Evolutionary conservation across 2,888 invertebrate genomes (phyloP).

Genomic region (Maniola hyperantus): DNA sequence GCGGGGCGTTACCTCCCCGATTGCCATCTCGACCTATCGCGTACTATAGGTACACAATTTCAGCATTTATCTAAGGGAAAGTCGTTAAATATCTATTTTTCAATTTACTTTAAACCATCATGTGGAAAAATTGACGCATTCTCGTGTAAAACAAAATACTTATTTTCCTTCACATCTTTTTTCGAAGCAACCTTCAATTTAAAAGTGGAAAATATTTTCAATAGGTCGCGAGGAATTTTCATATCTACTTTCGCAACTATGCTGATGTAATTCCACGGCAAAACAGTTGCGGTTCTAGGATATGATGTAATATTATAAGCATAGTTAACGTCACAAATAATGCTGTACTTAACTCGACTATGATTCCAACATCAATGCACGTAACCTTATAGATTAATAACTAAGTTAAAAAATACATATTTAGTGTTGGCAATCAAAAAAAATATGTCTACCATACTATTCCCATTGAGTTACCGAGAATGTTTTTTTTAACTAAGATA

Average conservation of each 20-base stretch:
- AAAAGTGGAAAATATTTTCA: slow-evolving; percentile 51
- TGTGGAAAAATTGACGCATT: slow-evolving; percentile 45
- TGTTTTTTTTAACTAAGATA: too few relatives aligned
- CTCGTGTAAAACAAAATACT: slow-evolving; percentile 55
- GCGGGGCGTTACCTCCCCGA: too few relatives aligned
- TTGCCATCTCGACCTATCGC: too few relatives aligned
- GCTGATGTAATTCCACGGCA: not conserved
- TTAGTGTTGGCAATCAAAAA: too few relatives aligned
- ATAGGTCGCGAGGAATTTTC: slow-evolving; percentile 12
- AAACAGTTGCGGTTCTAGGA: not conserved
- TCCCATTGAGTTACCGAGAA: too few relatives aligned
- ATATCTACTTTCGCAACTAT: slow-evolving; percentile 2
- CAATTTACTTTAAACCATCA: not conserved
- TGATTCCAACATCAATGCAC: too few relatives aligned
- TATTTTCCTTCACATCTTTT: slow-evolving; percentile 64
- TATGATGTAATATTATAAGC: not conserved
- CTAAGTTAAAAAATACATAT: too few relatives aligned
- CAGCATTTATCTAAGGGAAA: not conserved
- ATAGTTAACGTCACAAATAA: too few relatives aligned
- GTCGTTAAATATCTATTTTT: not conserved
- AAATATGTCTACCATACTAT: too few relatives aligned
- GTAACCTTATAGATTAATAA: too few relatives aligned
- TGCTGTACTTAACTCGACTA: too few relatives aligned
- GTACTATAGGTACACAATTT: too few relatives aligned
- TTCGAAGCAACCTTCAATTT: slow-evolving; percentile 60